Evolutionary conservation across 2,797 vertebrate species (phyloP), one percentile per base, ranked within the genome.

Genomic region (Momotus momota): DNA sequence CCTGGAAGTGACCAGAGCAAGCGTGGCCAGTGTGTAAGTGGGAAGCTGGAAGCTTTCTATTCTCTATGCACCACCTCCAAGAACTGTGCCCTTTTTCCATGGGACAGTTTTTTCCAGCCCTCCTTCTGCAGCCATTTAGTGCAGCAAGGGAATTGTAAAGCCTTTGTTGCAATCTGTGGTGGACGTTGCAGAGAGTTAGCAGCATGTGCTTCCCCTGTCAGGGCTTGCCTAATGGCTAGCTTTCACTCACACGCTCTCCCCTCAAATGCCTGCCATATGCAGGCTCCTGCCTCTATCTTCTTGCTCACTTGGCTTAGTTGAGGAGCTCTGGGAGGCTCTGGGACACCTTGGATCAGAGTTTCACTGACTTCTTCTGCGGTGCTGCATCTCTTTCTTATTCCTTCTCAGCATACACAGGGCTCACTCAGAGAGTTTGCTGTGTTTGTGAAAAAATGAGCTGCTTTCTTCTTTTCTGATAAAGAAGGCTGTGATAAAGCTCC

Each of bases 381-480:
- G 65, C 91, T 93, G 38, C 16, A 3, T 80, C 79, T 88, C n/a
- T 75, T 78, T 66, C 25, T 1, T 72, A 13, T 91, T 93, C 58
- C 51, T 78, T 83, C 38, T 87, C 65, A 48, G 51, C 45, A 12
- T 52, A 55, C 27, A 45, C 33, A 22, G 33, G 73, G 55, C 77
- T 91, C 33, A 38, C 1, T 61, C 82, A 61, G 86, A 80, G 62
- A 14, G 43, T 91, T 90, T 64, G 27, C 74, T 0, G 0, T 90
- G 73, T 83, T 94, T 87, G 84, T 94, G 74, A n/a, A 43, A 74
- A 75, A 91, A 94, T 81, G 81, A 38, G 33, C 81, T 94, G 65
- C 77, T 92, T 95, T 46, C 70, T 93, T 96, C 78, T 95, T 58
- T 88, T 78, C 77, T 90, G 86, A 12, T 77, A 94, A 96, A 73